Conservation (phyloP, 35 echinoderm and acorn worm genomes). For the Apostichopus californicus region DNA sequence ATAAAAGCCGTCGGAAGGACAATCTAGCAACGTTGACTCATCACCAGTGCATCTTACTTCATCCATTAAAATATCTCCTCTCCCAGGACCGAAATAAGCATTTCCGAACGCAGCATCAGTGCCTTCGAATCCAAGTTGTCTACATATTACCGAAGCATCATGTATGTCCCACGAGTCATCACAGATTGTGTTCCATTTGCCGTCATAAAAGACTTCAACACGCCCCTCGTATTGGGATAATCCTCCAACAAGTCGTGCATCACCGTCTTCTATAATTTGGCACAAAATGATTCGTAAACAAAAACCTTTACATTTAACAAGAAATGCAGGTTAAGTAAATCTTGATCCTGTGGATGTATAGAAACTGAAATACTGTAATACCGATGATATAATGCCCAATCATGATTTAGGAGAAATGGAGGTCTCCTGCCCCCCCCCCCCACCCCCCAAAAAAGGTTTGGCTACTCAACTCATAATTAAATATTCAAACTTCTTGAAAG, state of each 20-base stretch:
- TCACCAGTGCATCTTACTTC: slow-evolving; percentile 13
- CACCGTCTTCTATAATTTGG: not conserved
- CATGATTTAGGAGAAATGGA: too few relatives aligned
- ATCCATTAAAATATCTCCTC: slow-evolving; percentile 21
- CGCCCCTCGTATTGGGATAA: slow-evolving; percentile 8
- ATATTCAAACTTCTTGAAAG: too few relatives aligned
- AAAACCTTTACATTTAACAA: too few relatives aligned
- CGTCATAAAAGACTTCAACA: slow-evolving; percentile 19
- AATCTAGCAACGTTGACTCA: slow-evolving; percentile 18
- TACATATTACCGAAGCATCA: slow-evolving; percentile 44
- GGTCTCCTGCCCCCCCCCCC: too few relatives aligned
- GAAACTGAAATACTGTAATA: too few relatives aligned
- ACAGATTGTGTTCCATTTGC: slow-evolving; percentile 43
- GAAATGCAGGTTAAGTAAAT: too few relatives aligned
- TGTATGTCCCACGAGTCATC: slow-evolving; percentile 4
- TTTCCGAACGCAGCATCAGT: not conserved
- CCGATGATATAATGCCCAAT: too few relatives aligned
- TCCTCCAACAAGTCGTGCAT: not conserved
- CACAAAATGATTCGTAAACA: too few relatives aligned
- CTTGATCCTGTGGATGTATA: too few relatives aligned
- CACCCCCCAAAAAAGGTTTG: too few relatives aligned
- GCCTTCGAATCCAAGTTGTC: slow-evolving; percentile 52
- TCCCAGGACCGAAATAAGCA: slow-evolving; percentile 14
- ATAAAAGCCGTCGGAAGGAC: slow-evolving; percentile 1
- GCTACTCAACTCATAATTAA: too few relatives aligned